Percentiles rank a stretch among this genome's conserved stretches.
phyloP scores from a whole-genome alignment of 2,797 vertebrate species.

The Spizella passerina region DNA sequence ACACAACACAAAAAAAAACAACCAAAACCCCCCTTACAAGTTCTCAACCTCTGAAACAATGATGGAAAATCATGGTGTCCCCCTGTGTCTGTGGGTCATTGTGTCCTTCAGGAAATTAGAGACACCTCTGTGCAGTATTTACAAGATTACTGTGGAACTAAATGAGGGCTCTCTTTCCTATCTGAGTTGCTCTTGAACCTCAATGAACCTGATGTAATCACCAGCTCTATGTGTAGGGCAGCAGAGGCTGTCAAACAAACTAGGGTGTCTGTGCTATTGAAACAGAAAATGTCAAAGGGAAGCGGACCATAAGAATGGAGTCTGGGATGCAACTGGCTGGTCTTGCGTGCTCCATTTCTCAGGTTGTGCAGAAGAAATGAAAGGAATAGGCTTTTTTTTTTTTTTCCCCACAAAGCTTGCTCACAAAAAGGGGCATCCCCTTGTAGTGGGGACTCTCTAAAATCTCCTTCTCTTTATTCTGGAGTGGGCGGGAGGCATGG shows the following conservation, averaged over 20 bases:
- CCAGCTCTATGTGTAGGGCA: background rate
- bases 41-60: background rate
- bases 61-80: background rate
- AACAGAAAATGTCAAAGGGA: background rate
- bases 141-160: background rate
- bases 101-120: background rate
- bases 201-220: background rate
- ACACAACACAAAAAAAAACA: background rate
- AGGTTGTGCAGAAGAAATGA: background rate
- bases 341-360: background rate
- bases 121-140: background rate
- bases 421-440: background rate
- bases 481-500: background rate
- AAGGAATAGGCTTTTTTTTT: background rate
- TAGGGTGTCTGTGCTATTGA: rapidly evolving
- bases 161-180: background rate
- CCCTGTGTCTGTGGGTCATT: background rate
- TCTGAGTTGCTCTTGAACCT: background rate
- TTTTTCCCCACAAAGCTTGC: background rate
- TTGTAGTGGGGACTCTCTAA: background rate
- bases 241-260: background rate
- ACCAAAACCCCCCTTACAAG: rapidly evolving
- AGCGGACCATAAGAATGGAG: background rate
- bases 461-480: background rate
- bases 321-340: background rate